Evolutionary conservation across 2,888 invertebrate species (phyloP).

Genomic region (Colostygia pectinataria): DNA sequence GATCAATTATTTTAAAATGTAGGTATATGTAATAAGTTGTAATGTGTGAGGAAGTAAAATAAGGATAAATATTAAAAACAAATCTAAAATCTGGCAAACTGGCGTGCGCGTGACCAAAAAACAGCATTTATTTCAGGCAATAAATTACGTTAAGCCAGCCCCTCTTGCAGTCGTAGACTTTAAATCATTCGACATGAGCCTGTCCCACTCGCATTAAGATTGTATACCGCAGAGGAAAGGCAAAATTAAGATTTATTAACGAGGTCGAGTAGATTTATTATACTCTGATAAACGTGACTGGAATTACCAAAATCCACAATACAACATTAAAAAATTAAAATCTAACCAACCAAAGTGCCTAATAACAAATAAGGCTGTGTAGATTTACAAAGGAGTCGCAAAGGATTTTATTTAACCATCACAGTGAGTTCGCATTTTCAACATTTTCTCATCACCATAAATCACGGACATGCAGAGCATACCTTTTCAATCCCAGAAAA

Average conservation of each 20-base stretch:
- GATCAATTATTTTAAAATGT: no score
- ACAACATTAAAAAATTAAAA: not conserved
- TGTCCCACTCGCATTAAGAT: slow-evolving; percentile 28
- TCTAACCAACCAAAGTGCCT: no score
- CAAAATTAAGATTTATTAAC: slow-evolving; percentile 41
- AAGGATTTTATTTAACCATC: no score
- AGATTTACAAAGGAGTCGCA: no score
- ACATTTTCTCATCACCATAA: no score
- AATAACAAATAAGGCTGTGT: no score
- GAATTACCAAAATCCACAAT: slow-evolving; percentile 23
- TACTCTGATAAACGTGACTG: slow-evolving; percentile 37
- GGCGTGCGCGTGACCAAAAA: slow-evolving; percentile 5
- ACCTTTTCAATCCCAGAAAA: no score
- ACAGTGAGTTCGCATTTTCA: no score
- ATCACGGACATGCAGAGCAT: no score
- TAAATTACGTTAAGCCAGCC: slow-evolving; percentile 2
- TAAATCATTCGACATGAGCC: slow-evolving; percentile 25
- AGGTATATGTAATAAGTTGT: no score
- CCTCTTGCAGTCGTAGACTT: slow-evolving; percentile 14
- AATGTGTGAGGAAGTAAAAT: no score
- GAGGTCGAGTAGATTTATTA: slow-evolving; percentile 33
- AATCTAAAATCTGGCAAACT: not conserved
- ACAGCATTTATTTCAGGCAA: slow-evolving; percentile 6
- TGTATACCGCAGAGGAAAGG: slow-evolving; percentile 27
- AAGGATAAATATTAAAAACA: not conserved